Percentiles rank a stretch among this genome's conserved stretches.
Evolutionary conservation across 2,797 vertebrate species (phyloP).

Genomic region (Phrynocephalus forsythii): DNA sequence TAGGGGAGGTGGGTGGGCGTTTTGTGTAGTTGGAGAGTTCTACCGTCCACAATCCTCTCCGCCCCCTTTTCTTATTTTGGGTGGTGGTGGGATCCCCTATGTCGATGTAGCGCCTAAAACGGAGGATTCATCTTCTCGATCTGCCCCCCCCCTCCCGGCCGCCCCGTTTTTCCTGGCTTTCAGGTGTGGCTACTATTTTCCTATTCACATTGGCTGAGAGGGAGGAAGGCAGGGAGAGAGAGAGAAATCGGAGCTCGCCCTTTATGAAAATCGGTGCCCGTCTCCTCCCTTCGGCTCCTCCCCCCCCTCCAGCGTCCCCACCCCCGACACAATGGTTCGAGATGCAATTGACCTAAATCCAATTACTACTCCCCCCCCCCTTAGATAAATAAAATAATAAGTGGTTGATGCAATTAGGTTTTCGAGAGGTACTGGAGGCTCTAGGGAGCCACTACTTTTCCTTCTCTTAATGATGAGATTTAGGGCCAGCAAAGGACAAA

Average conservation of each 20-base stretch:
- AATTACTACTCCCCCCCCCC: slow-evolving; percentile 21
- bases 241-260: background rate
- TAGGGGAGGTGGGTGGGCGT: background rate
- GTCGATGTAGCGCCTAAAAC: background rate
- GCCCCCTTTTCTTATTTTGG: background rate
- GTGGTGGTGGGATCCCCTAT: background rate
- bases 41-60: background rate
- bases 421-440: background rate
- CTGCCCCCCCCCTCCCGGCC: background rate
- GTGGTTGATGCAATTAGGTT: slow-evolving; percentile 6
- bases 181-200: slow-evolving; percentile 48
- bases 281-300: slow-evolving; percentile 1
- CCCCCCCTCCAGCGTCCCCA: background rate
- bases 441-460: background rate
- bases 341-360: slow-evolving; percentile 47
- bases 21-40: background rate
- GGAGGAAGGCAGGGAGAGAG: background rate
- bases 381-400: background rate
- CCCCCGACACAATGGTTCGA: slow-evolving; percentile 21
- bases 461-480: background rate
- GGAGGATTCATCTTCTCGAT: background rate
- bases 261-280: slow-evolving; percentile 39
- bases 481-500: slow-evolving; percentile 16
- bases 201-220: slow-evolving; percentile 1
- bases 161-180: background rate